Conservation (phyloP, 2,113 vertebrate genomes). For the Rhinichthys klamathensis region DNA sequence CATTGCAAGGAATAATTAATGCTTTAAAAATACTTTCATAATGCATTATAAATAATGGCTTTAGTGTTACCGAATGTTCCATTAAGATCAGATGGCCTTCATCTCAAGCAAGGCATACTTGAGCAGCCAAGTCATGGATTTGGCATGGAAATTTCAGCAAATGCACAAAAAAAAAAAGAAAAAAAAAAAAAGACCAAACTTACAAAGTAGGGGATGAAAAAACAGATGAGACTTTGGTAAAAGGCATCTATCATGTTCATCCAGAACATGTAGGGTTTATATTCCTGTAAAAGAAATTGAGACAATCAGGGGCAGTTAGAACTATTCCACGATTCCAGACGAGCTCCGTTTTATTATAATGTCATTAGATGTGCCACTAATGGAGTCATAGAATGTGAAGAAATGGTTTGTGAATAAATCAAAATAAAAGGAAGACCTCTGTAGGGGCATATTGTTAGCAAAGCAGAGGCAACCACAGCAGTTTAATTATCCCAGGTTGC, state of each 20-base stretch:
- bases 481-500: conserved; percentile 37
- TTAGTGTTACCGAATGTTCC: not conserved
- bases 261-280: conserved; percentile 95
- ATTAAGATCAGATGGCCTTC: not conserved
- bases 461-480: conserved; percentile 16
- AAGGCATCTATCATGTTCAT: conserved; percentile 97
- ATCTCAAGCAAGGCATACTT: not conserved
- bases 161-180: not conserved
- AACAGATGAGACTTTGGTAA: conserved; percentile 97
- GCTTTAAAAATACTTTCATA: too few species aligned
- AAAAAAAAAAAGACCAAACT: conserved; percentile 69
- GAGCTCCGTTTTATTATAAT: not conserved
- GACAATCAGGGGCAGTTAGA: not conserved
- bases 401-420: conserved; percentile 19
- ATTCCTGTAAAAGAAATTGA: conserved; percentile 80
- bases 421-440: conserved; percentile 17
- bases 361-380: conserved; percentile 23
- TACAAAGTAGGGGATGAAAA: conserved; percentile 97
- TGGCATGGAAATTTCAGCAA: not conserved
- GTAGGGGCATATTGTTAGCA: conserved; percentile 23
- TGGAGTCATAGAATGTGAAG: conserved; percentile 17
- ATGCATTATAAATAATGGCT: too few species aligned
- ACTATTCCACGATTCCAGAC: not conserved
- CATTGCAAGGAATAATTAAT: too few species aligned
- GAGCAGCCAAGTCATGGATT: not conserved